Base-by-base conservation (phyloP, 2,888 invertebrate genomes). In the Agrilus cyanescens region DNA sequence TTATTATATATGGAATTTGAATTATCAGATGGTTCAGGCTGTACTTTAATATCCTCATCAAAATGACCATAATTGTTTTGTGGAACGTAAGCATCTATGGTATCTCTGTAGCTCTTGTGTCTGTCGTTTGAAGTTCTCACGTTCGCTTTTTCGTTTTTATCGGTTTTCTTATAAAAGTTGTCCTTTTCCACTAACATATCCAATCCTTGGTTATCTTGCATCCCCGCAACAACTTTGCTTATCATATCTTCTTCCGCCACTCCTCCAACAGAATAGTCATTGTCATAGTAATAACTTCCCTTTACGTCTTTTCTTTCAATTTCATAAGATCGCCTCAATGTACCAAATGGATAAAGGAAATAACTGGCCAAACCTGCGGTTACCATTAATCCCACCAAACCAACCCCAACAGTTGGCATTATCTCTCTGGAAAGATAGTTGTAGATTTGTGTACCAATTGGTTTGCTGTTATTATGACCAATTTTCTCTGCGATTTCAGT, bases 351-450 rank as follows among this genome's bases (percentile, higher is more conserved):
- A 66, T 84, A 84, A 14, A 85, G 66, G 60, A 85, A 81, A 53
- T 85, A 82, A 41, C 83, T 81, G 29, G 85, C 85, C 30, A 85
- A 61, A 2, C 85, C 85, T 2, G 82, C 80, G 32, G 82, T 73
- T 46, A 85, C 75, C 46, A 85, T 79, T 33, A 85, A 62, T 2
- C 85, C 85, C 10, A 85, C 76, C 14, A 85, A 66, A 53, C 85
- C 84, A 0, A 85, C 80, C 1, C 85, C 85, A 14, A 85, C 82
- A 25, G 82, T 82, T 1, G 85, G 85, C 80, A 85, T 84, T 0
- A 85, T 80, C 68, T 85, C 85, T 52, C 85, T 71, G 3, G 84
- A 82, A 32, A 85, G 65, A 55, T 82, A 85, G 55, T 82, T 85
- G 56, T 85, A 85, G 18, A 85, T 76, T 59, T 83, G 80, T 1